Conservation (phyloP, 2,888 invertebrate species). For the Hymenopus coronatus region DNA sequence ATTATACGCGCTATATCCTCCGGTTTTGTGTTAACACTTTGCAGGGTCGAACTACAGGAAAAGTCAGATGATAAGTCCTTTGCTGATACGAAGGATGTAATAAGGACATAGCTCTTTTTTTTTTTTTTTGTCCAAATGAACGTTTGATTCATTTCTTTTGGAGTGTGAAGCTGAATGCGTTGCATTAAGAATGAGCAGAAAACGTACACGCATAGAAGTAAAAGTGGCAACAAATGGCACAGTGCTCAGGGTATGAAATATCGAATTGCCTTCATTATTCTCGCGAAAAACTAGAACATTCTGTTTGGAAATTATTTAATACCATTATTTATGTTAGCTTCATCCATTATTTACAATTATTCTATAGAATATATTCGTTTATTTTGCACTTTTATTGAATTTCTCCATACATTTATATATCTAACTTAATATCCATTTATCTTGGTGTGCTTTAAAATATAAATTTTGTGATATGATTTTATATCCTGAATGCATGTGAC, state of each 20-base stretch:
- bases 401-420: no score
- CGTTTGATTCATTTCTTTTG: background rate
- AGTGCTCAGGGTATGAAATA: background rate
- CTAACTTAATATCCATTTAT: no score
- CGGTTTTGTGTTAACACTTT: background rate
- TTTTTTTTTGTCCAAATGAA: background rate
- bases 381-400: no score
- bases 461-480: no score
- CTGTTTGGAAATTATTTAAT: background rate
- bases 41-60: background rate
- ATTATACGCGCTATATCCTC: background rate
- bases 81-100: background rate
- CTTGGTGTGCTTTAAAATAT: no score
- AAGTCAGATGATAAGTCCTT: background rate
- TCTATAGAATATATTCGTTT: no score
- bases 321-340: background rate
- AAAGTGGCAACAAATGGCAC: background rate
- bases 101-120: background rate
- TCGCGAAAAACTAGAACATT: background rate
- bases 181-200: background rate
- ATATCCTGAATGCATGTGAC: no score
- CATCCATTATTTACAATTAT: background rate
- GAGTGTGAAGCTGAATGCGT: background rate
- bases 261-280: background rate
- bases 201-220: background rate